A percentile compares a stretch with the other conserved stretches of the same genome.
Conservation (phyloP, 2,797 vertebrate genomes). For the Basileuterus tristriatus region DNA sequence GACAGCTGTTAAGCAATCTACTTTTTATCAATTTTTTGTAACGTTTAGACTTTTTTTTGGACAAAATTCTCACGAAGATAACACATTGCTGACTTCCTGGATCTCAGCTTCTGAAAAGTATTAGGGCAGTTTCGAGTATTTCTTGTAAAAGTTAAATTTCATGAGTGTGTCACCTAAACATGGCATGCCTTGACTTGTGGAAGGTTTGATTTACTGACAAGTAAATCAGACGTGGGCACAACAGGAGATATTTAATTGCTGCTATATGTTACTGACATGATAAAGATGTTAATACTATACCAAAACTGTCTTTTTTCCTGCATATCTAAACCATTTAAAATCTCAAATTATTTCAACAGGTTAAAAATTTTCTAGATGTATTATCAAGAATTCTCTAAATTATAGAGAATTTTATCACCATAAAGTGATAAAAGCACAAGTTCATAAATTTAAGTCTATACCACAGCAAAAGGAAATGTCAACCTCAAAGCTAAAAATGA, state of each 20-base stretch:
- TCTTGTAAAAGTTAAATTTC: neutral
- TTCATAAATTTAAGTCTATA: neutral
- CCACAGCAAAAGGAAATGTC: rapidly evolving
- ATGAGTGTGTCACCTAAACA: neutral
- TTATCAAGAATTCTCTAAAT: neutral
- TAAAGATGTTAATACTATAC: neutral
- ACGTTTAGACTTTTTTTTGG: neutral
- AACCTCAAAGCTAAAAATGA: neutral
- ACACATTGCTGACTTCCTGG: neutral
- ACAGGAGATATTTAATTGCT: neutral
- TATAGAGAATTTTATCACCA: neutral
- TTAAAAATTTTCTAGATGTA: neutral
- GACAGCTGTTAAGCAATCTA: neutral
- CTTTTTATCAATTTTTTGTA: neutral
- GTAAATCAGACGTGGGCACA: neutral
- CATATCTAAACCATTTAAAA: neutral
- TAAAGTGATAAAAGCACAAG: neutral
- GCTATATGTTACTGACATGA: neutral
- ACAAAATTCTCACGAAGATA: neutral
- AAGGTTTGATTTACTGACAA: neutral
- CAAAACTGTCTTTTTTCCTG: neutral
- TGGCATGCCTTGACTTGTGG: neutral
- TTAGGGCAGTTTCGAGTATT: neutral
- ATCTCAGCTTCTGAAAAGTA: neutral
- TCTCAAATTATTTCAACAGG: neutral